A percentile compares a stretch with the other conserved stretches of the same genome.
Evolutionary conservation across 2,113 vertebrate species (phyloP).

Genomic region (Hymenochirus boettgeri): DNA sequence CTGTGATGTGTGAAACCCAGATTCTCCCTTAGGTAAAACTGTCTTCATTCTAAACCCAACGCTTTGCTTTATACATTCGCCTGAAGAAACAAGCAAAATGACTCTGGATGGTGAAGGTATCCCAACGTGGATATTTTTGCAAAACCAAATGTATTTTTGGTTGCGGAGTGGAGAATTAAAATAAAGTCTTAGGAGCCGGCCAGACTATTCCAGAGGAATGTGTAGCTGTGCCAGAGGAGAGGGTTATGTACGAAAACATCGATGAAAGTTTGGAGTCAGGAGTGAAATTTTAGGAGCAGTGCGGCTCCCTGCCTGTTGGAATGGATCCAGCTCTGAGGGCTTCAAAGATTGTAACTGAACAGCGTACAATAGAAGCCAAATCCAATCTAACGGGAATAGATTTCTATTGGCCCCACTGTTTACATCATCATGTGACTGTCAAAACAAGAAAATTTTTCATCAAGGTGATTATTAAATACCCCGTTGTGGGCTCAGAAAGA

Average conservation of each 20-base stretch:
- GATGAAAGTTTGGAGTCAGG: not conserved
- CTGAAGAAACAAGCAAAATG: too few species aligned
- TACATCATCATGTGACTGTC: not conserved
- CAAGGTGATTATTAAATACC: not conserved
- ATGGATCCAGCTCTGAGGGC: not conserved
- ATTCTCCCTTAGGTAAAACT: too few species aligned
- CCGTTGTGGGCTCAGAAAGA: not conserved
- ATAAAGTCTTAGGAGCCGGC: not conserved
- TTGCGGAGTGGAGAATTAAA: not conserved
- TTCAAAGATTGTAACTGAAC: not conserved
- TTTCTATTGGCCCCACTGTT: not conserved
- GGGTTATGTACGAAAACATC: not conserved
- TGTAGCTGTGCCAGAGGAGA: not conserved
- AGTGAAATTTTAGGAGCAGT: conserved; percentile 2
- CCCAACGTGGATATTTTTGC: too few species aligned
- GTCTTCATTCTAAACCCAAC: too few species aligned
- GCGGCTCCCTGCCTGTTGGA: not conserved
- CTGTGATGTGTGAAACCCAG: too few species aligned
- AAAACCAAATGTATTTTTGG: too few species aligned
- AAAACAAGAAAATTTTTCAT: not conserved
- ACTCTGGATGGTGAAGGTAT: too few species aligned
- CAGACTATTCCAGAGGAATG: conserved; percentile 1
- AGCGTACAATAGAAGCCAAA: conserved; percentile 1
- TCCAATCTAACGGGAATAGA: not conserved
- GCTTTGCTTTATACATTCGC: too few species aligned